phyloP scores from a whole-genome alignment of 2,113 vertebrate species.

The Mesitornis unicolor region DNA sequence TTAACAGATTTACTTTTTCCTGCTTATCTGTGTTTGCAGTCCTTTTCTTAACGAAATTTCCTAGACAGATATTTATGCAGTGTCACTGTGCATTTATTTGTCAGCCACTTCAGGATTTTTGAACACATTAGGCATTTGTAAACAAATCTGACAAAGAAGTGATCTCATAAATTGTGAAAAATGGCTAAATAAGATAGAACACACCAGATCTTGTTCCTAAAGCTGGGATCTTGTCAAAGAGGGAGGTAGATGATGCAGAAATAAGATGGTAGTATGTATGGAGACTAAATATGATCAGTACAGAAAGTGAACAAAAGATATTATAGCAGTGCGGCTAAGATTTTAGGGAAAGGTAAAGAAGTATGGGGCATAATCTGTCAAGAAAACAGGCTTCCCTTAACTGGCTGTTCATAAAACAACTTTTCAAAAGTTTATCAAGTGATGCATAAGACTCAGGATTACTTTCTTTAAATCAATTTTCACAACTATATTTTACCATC shows the following conservation, averaged over 20 bases:
- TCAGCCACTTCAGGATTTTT: background rate
- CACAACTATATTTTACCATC: background rate
- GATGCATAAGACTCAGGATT: background rate
- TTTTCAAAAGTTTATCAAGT: background rate
- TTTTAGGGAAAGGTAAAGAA: background rate
- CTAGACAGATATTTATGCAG: background rate
- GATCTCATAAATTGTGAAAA: background rate
- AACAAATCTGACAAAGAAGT: background rate
- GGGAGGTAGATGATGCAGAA: background rate
- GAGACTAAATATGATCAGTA: background rate
- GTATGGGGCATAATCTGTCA: background rate
- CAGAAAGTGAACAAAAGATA: background rate
- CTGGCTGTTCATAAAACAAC: background rate
- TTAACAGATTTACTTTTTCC: background rate
- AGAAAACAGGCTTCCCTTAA: background rate
- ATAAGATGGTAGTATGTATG: background rate
- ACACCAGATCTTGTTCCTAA: background rate
- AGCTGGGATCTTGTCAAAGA: background rate
- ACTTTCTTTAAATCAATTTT: background rate
- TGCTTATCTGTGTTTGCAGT: background rate
- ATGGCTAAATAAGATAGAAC: background rate
- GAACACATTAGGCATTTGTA: background rate
- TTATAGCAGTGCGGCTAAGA: rapidly evolving
- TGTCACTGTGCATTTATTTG: background rate
- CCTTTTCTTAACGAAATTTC: background rate